phyloP scores from a whole-genome alignment of 2,797 vertebrate species.

The Craterocephalus amniculus region DNA sequence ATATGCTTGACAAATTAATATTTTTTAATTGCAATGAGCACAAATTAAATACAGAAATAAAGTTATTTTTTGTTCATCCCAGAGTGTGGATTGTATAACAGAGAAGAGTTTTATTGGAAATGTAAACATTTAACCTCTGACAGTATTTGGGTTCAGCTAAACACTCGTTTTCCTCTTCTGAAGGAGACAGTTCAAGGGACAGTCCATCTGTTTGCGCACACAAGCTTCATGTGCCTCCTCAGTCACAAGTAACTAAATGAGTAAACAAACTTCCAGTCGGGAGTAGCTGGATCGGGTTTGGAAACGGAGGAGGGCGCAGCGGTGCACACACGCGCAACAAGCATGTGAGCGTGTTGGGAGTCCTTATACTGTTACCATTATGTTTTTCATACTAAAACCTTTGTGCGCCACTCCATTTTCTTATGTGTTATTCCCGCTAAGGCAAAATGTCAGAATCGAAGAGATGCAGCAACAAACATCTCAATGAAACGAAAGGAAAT shows the following conservation, averaged over 20 bases:
- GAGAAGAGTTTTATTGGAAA: neutral
- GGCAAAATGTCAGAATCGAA: slow-evolving; percentile 12
- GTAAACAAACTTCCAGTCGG: neutral
- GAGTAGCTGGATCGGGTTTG: slow-evolving; percentile 3
- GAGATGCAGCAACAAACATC: slow-evolving; percentile 3
- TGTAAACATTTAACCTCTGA: neutral
- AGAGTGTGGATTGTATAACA: neutral
- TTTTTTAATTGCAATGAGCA: neutral
- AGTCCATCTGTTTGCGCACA: neutral
- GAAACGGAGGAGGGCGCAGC: slow-evolving; percentile 23
- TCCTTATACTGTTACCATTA: neutral
- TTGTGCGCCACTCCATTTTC: neutral
- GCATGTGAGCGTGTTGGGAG: neutral
- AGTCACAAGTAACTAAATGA: neutral
- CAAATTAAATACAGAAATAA: neutral
- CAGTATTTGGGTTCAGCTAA: neutral
- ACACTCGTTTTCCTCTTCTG: neutral
- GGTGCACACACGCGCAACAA: neutral
- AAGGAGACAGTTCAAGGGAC: neutral
- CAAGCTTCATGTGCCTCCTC: neutral
- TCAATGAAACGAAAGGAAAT: neutral
- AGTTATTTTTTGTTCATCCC: neutral
- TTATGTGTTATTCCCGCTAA: neutral
- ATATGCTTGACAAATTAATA: neutral
- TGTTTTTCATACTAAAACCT: neutral